A percentile compares a stretch with the other conserved stretches of the same genome.
Evolutionary conservation across 1,140 invertebrate species (phyloP).

Genomic region (Vollenhovia emeryi): DNA sequence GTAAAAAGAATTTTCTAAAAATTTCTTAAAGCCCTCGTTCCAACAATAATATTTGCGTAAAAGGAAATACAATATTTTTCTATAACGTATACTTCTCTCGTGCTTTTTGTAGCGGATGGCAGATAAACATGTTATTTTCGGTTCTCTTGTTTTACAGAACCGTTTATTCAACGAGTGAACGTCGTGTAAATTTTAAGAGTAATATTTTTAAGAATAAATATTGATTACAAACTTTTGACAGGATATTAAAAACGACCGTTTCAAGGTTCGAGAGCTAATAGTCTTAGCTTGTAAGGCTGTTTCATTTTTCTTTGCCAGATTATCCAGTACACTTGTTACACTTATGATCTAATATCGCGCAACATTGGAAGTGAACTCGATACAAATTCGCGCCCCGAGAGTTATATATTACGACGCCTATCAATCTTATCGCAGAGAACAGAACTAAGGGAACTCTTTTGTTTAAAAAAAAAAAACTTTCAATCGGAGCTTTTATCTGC

Average conservation of each 20-base stretch:
- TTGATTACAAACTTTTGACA: background rate
- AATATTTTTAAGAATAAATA: background rate
- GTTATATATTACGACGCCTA: background rate
- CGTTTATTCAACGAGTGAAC: conserved; percentile 9
- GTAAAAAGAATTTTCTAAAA: background rate
- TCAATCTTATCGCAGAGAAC: background rate
- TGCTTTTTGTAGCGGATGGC: background rate
- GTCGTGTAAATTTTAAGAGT: background rate
- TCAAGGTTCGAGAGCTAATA: background rate
- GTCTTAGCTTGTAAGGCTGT: background rate
- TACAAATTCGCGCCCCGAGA: background rate
- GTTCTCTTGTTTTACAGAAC: conserved; percentile 1
- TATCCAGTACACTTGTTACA: background rate
- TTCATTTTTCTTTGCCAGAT: background rate
- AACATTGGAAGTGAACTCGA: background rate
- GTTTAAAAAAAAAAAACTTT: background rate
- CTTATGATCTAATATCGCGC: background rate
- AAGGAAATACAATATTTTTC: background rate
- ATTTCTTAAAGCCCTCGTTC: background rate
- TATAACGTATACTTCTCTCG: background rate
- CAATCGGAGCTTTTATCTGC: background rate
- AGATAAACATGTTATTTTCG: conserved; percentile 6
- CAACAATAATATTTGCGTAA: background rate
- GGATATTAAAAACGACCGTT: background rate
- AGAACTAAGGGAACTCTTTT: background rate